These are phyloP conservation scores for Agrenia bidenticulata DNA, from an alignment of 2,888 invertebrate species.

Conservation along the genomic window DNA sequence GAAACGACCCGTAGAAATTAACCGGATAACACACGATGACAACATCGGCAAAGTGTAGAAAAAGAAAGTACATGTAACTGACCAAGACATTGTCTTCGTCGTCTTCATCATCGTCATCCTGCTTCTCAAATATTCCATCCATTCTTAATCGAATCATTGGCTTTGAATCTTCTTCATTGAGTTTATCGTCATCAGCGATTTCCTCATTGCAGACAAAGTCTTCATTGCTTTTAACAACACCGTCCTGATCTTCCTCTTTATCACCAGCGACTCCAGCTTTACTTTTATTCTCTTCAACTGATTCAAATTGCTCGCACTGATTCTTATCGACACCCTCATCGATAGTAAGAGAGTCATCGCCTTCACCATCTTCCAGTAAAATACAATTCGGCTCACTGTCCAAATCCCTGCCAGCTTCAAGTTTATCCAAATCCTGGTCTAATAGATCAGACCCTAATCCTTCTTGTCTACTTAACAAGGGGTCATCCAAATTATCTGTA, in stretches of 20 bases:
- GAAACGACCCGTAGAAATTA: too few species aligned
- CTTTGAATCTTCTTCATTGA: constrained; percentile 11
- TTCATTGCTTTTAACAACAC: too few species aligned
- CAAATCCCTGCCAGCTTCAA: too few species aligned
- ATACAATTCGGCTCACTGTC: too few species aligned
- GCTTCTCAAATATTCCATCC: constrained; percentile 33
- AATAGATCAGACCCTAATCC: constrained; percentile 38
- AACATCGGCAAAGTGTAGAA: too few species aligned
- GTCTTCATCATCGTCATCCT: constrained; percentile 30
- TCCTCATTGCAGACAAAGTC: too few species aligned
- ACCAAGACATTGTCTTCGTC: constrained; percentile 1
- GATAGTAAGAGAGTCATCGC: background rate
- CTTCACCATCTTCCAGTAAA: constrained; percentile 37
- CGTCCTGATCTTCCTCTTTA: background rate
- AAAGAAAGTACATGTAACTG: too few species aligned
- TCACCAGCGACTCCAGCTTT: constrained; percentile 4
- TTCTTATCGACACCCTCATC: too few species aligned
- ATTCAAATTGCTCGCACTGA: too few species aligned
- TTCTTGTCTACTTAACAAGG: constrained; percentile 58
- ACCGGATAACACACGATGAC: too few species aligned
- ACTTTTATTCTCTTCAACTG: background rate
- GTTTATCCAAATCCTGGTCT: constrained; percentile 19
- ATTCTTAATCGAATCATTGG: constrained; percentile 28
- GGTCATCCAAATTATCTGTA: background rate
- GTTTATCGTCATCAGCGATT: constrained; percentile 33